A percentile compares a stretch with the other conserved stretches of the same genome.
Conservation (phyloP, 2,797 vertebrate genomes). For the Helostoma temminkii region DNA sequence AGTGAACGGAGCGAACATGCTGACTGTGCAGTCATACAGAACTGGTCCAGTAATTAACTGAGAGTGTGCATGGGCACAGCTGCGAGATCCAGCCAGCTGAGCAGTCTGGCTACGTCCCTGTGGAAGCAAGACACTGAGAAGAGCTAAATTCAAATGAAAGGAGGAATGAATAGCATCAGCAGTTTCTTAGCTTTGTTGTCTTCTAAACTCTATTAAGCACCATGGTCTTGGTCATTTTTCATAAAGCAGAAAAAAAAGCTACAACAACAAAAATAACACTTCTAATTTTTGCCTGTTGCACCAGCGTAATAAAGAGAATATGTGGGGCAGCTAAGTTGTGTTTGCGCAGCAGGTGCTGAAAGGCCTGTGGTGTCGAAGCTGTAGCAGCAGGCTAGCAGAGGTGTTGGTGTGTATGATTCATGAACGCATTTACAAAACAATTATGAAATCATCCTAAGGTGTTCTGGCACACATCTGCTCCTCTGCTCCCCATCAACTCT, state of each 20-base stretch:
- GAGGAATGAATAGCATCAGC: slow-evolving; percentile 56
- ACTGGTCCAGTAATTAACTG: slow-evolving; percentile 74
- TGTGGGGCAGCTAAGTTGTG: slow-evolving; percentile 36
- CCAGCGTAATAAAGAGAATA: too few relatives aligned
- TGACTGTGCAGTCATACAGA: slow-evolving; percentile 65
- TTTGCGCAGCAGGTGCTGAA: slow-evolving; percentile 58
- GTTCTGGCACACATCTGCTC: slow-evolving; percentile 77
- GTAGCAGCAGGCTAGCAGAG: slow-evolving; percentile 46
- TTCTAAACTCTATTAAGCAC: slow-evolving; percentile 28
- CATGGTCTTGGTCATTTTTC: slow-evolving; percentile 13
- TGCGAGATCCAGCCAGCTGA: slow-evolving; percentile 65
- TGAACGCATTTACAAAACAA: slow-evolving; percentile 79
- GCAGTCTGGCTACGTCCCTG: slow-evolving; percentile 54
- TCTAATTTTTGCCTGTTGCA: slow-evolving; percentile 26
- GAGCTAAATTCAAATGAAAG: slow-evolving; percentile 50
- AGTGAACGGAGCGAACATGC: slow-evolving; percentile 64
- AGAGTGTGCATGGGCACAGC: slow-evolving; percentile 63
- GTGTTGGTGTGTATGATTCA: slow-evolving; percentile 63
- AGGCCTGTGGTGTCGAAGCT: slow-evolving; percentile 45
- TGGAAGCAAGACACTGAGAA: slow-evolving; percentile 47
- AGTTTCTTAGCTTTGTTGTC: slow-evolving; percentile 55
- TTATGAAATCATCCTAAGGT: slow-evolving; percentile 79
- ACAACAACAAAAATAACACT: slow-evolving; percentile 30
- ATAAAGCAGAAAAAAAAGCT: slow-evolving; percentile 12
- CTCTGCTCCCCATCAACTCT: slow-evolving; percentile 59